Evolutionary conservation across 2,888 invertebrate species (phyloP).

Genomic region (Lucinisca nassula): DNA sequence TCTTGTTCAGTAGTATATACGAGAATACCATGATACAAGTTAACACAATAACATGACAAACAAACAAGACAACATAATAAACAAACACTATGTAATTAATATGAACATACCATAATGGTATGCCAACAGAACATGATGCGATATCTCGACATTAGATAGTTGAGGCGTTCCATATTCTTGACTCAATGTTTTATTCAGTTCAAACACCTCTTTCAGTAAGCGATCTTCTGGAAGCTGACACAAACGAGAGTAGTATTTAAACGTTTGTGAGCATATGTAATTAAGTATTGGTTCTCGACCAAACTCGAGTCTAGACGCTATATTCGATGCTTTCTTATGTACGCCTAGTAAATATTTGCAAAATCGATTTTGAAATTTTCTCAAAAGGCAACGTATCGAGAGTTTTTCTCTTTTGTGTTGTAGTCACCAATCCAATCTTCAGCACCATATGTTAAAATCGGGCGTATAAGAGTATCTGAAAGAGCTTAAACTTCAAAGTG

Average conservation of each 20-base stretch:
- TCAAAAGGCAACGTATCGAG: not conserved
- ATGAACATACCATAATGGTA: too few species aligned
- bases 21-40: not conserved
- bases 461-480: not conserved
- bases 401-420: not conserved
- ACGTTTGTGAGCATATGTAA: not conserved
- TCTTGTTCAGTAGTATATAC: not conserved
- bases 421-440: not conserved
- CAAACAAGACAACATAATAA: too few species aligned
- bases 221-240: not conserved
- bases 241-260: not conserved
- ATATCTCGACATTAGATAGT: too few species aligned
- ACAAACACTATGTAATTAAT: too few species aligned
- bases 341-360: not conserved
- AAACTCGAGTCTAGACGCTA: not conserved
- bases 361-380: not conserved
- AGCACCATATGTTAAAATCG: not conserved
- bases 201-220: not conserved
- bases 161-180: not conserved
- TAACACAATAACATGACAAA: too few species aligned
- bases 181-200: not conserved
- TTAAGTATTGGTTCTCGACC: not conserved
- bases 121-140: too few species aligned
- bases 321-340: not conserved
- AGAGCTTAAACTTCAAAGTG: not conserved